Conservation (phyloP, 2,888 invertebrate species). For the Watsonalla cultraria region DNA sequence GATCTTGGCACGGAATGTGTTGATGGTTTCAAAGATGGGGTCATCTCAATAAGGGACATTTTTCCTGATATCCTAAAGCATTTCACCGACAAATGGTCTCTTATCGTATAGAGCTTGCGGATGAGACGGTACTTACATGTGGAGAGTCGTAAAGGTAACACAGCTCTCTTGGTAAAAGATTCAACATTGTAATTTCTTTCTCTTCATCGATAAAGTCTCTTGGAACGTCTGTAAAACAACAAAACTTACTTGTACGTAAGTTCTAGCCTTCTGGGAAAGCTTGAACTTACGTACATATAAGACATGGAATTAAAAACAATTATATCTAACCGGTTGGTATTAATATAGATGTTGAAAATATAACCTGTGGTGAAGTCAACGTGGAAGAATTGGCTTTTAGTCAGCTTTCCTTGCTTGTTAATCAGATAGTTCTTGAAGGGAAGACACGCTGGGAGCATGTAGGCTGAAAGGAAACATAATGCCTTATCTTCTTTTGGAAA, state of each 20-base stretch:
- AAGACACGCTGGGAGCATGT: constrained; percentile 60
- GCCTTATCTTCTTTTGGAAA: no score
- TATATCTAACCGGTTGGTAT: background rate
- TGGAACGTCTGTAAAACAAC: constrained; percentile 46
- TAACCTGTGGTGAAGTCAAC: constrained; percentile 54
- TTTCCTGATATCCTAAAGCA: no score
- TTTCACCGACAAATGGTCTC: no score
- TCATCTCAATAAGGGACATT: no score
- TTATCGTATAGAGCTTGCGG: no score
- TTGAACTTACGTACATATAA: no score
- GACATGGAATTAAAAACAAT: no score
- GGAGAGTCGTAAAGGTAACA: constrained; percentile 46
- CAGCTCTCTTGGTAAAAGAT: constrained; percentile 44
- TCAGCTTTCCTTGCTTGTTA: constrained; percentile 26
- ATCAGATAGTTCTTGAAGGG: constrained; percentile 52
- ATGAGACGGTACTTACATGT: constrained; percentile 14
- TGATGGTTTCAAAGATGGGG: no score
- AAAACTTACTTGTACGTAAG: no score
- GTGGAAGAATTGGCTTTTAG: constrained; percentile 36
- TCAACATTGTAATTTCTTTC: constrained; percentile 39
- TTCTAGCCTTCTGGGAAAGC: no score
- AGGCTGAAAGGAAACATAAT: constrained; percentile 34
- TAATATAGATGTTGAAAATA: constrained; percentile 1
- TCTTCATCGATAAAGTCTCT: constrained; percentile 61
- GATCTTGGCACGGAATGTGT: no score